Base-by-base conservation (phyloP, 2,888 invertebrate genomes). In the Lepas anatifera region DNA sequence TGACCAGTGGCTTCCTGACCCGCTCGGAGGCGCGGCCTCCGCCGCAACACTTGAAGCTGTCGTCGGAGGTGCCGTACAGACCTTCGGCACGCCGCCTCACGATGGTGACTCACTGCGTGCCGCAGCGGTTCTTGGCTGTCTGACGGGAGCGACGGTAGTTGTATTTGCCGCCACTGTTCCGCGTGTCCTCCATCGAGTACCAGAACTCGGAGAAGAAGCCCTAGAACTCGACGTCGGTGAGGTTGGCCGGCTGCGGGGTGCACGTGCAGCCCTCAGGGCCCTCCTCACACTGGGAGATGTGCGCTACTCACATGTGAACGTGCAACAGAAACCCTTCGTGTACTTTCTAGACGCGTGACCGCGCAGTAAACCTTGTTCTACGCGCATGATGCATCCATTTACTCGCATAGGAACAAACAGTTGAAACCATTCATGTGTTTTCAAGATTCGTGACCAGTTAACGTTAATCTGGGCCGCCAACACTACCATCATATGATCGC, bases 181-280 rank as follows among this genome's bases (percentile, higher is more conserved):
- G 70, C 7, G 81, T 77, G 75, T 81, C 81, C 69, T 81, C 76
- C 76, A 78, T 78, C 25, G 80, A 78, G 74, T 82, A 82, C 79
- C 80, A 83, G 72, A 81, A 81, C 73, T 82, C 82, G 3, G 81
- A 80, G 73, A 82, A 81, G 1, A 79, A 81, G 71, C 82, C 81
- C 68, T 79, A 76, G 32, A 35, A 1, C 8, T 35, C 35, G 22
- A 22, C 25, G 13, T 35, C 32, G 58, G 32, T 58, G 22, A 58
- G 32, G 8, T 32, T 32, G 22, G 58, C 32, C 58, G 58, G 8
- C 58, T 35, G 18, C 32, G 35, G 35, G 8, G 58, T 58, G 22
- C 58, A 22, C 22, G 58, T 35, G 35, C 58, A 58, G 58, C 58
- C 58, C 22, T 58, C 58, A 3, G 58, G 32, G 6, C 4, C 58